phyloP scores from a whole-genome alignment of 2,797 vertebrate species.

The Hapalemur alaotrensis region DNA sequence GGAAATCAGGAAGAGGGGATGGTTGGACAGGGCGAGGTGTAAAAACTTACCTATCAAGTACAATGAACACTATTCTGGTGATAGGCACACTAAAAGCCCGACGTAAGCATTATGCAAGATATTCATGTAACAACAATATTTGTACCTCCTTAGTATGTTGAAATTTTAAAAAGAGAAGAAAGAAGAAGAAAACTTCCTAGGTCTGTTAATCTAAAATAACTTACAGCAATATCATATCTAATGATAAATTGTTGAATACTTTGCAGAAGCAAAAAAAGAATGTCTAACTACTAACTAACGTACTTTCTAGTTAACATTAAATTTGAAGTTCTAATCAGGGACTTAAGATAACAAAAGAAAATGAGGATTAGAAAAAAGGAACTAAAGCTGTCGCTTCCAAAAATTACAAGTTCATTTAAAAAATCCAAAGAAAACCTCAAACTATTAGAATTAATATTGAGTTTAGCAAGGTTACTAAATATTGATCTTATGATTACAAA shows the following conservation, averaged over 20 bases:
- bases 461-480: not conserved
- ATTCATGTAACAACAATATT: not conserved
- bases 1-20: not conserved
- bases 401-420: not conserved
- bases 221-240: not conserved
- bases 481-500: not conserved
- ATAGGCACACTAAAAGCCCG: not conserved
- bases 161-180: not conserved
- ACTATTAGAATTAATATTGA: not conserved
- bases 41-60: not conserved
- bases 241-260: not conserved
- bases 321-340: not conserved
- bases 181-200: not conserved
- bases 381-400: not conserved
- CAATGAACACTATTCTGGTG: not conserved
- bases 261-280: not conserved
- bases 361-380: not conserved
- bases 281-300: not conserved
- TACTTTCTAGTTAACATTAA: not conserved
- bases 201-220: not conserved
- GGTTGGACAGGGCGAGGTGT: not conserved
- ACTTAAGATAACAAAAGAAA: not conserved
- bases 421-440: not conserved
- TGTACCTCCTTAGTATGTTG: not conserved
- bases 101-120: not conserved